Percentiles rank a stretch among this genome's conserved stretches.
These are phyloP conservation scores for Harpagifer antarcticus DNA, from an alignment of 2,797 vertebrate genomes.

Conservation along the genomic window DNA sequence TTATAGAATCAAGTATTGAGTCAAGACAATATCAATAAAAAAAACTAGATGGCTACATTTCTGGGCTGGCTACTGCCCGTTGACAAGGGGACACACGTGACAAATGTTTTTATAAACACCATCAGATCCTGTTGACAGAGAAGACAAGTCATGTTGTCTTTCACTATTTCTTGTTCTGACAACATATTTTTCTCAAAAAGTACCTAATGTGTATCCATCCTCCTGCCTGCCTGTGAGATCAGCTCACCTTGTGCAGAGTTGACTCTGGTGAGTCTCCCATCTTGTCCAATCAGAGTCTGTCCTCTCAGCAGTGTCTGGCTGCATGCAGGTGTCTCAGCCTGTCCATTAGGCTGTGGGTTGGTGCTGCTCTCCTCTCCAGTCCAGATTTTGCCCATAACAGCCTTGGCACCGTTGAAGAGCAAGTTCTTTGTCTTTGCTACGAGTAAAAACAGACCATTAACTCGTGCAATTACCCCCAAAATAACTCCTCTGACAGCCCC, in stretches of 20 bases:
- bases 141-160: not conserved
- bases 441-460: not conserved
- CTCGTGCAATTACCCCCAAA: not conserved
- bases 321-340: slow-evolving; percentile 6
- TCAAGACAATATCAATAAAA: not conserved
- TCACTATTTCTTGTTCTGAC: not conserved
- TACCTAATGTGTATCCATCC: not conserved
- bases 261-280: slow-evolving; percentile 79
- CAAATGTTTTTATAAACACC: not conserved
- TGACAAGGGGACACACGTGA: not conserved
- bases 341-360: slow-evolving; percentile 22
- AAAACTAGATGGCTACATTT: not conserved
- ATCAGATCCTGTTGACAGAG: not conserved
- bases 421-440: slow-evolving; percentile 84
- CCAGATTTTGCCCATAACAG: slow-evolving; percentile 80
- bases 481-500: not conserved
- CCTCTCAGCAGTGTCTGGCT: slow-evolving; percentile 78
- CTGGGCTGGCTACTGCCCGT: not conserved
- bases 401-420: slow-evolving; percentile 84
- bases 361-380: slow-evolving; percentile 61
- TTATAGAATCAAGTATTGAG: not conserved
- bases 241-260: slow-evolving; percentile 67
- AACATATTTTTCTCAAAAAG: not conserved
- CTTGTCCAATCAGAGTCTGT: slow-evolving; percentile 83
- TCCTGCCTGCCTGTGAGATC: not conserved